Evolutionary conservation across 2,888 invertebrate genomes (phyloP).

Genomic region (Molorchus minor): DNA sequence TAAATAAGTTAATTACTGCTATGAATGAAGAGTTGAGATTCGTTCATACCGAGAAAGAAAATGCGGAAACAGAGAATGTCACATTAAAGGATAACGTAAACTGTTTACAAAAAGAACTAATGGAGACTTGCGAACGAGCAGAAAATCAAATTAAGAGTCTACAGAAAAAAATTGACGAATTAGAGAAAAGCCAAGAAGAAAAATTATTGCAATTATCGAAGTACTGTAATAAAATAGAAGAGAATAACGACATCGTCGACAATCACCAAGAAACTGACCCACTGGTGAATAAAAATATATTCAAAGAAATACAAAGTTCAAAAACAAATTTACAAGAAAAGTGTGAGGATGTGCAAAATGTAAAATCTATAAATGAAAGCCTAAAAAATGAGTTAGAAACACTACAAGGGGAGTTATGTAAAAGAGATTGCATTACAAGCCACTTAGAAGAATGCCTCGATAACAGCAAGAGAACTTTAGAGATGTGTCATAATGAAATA

Average conservation of each 20-base stretch:
- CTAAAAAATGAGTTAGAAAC: slow-evolving; percentile 1
- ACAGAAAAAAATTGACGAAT: slow-evolving; percentile 5
- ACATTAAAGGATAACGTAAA: background rate
- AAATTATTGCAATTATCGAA: background rate
- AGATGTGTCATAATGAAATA: slow-evolving; percentile 33
- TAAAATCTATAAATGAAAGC: background rate
- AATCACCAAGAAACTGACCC: background rate
- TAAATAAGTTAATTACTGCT: background rate
- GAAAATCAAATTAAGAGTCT: slow-evolving; percentile 4
- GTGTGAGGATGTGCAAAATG: background rate
- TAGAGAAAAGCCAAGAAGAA: slow-evolving; percentile 3
- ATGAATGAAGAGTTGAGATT: background rate
- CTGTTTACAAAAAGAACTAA: background rate
- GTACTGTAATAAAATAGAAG: background rate
- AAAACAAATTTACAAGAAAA: background rate
- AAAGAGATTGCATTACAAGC: slow-evolving; percentile 26
- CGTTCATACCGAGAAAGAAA: background rate
- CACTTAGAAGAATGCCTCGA: slow-evolving; percentile 36
- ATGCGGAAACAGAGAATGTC: background rate
- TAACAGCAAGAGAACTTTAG: slow-evolving; percentile 33
- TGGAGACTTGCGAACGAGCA: background rate
- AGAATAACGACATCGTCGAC: background rate
- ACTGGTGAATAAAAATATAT: background rate
- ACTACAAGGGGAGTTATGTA: slow-evolving; percentile 9
- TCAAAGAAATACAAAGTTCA: background rate